Base-by-base conservation (phyloP, 2,797 vertebrate genomes). In the Dromococcyx pavoninus region DNA sequence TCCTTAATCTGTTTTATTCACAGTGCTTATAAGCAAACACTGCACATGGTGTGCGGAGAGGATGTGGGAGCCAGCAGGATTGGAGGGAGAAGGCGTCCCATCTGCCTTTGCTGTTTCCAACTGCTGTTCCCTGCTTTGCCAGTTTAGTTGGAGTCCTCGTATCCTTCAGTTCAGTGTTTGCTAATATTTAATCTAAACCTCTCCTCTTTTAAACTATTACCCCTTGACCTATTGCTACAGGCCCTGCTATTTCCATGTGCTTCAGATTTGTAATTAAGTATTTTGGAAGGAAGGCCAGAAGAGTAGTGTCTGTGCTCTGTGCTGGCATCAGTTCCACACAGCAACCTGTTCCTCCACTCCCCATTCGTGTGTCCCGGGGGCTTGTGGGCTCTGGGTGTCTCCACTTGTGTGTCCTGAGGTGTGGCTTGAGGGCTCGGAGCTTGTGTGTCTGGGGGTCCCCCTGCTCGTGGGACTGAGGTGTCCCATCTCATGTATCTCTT, bases 231-330 rank as follows among this genome's bases (percentile, higher is more conserved):
- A 19, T 46, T 46, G 44, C 44, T 19, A 19, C 44, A 46, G 44
- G 44, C 44, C 44, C 44, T 46, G 44, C 44, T 46, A 44, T 46
- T 19, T 46, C 39, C 30, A 7, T 0, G 7, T 4, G n/a, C 11
- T 50, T 35, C 35, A 5, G 2, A 2, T 1, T 4, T 4, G 23
- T 8, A 2, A 11, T 0, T 35, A 13, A 1, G 4, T 2, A 33
- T 3, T 35, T 14, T 1, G 25, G n/a, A 17, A 46, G 61, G 30
- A 13, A 27, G 37, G 48, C 65, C 54, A 7, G 44, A 18, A 13
- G 25, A 24, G 27, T 4, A 6, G 0, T 27, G 66, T 8, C 43
- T 7, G 43, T 3, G 3, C 17, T 7, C 54, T 5, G 84, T 7
- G 51, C 72, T 5, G 61, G 10, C 54, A 7, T 17, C 71, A 0